A percentile compares a stretch with the other conserved stretches of the same genome.
Conservation (phyloP, 2,797 vertebrate genomes). For the Lemur catta region DNA sequence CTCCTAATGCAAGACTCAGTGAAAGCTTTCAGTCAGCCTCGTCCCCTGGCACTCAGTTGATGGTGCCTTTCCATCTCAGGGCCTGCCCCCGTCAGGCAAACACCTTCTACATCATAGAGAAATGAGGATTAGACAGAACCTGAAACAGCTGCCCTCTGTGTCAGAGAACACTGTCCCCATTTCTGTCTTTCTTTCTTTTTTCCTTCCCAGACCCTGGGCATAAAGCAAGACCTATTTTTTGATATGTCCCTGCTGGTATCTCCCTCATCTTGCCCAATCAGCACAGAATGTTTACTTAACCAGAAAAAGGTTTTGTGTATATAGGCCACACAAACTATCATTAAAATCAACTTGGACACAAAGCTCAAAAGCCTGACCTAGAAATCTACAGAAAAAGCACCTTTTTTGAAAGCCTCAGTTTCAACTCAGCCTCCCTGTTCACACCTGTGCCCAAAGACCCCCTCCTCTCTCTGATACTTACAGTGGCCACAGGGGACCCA, state of each 20-base stretch:
- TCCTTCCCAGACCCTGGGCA: background rate
- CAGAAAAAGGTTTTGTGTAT: background rate
- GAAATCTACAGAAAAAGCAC: background rate
- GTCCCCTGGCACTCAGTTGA: background rate
- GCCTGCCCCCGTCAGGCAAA: background rate
- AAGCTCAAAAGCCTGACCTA: background rate
- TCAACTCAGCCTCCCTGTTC: background rate
- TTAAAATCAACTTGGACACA: background rate
- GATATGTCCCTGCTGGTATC: background rate
- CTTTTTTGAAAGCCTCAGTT: background rate
- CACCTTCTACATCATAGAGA: background rate
- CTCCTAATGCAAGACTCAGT: background rate
- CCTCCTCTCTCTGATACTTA: slow-evolving; percentile 84
- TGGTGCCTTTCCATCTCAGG: background rate
- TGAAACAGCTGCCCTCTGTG: background rate
- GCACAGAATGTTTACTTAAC: background rate
- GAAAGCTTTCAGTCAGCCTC: background rate
- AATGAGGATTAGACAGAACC: background rate
- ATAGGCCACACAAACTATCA: background rate
- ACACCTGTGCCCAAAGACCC: background rate
- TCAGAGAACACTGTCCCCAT: background rate
- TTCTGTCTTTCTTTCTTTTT: background rate
- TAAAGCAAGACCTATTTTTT: background rate
- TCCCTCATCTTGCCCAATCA: background rate
- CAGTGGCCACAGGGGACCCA: slow-evolving; percentile 98